These are phyloP conservation scores for Scolopax bukidnonensis DNA, from an alignment of 2,797 vertebrate species.

Conservation along the genomic window DNA sequence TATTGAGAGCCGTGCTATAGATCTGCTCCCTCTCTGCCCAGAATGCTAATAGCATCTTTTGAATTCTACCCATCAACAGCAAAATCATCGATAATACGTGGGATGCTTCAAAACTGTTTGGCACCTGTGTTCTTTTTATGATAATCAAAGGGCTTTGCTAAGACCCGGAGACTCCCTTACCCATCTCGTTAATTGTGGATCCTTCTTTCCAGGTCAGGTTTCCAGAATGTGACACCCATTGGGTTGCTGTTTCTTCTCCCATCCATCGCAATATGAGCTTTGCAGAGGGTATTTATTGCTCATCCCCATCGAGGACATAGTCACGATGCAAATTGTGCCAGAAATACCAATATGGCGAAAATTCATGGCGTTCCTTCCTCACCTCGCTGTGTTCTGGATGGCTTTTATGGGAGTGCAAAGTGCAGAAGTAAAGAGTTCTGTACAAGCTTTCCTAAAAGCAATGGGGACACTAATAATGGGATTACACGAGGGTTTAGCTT, in stretches of 20 bases:
- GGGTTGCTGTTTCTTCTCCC: background rate
- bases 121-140: background rate
- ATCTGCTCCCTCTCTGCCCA: conserved; percentile 14
- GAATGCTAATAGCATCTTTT: conserved; percentile 27
- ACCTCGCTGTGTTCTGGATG: background rate
- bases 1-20: conserved; percentile 15
- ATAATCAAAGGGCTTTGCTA: conserved; percentile 2
- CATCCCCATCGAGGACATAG: background rate
- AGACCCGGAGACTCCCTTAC: background rate
- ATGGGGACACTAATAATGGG: background rate
- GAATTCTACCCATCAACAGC: background rate
- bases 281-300: conserved; percentile 43
- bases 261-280: conserved; percentile 1
- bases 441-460: background rate
- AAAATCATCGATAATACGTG: background rate
- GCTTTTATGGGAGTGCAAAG: background rate
- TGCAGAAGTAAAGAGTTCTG: background rate
- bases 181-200: conserved; percentile 24
- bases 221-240: conserved; percentile 57
- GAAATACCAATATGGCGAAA: conserved; percentile 31
- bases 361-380: background rate
- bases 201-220: conserved; percentile 24
- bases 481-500: background rate
- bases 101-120: background rate
- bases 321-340: background rate